Evolutionary conservation across 2,113 vertebrate genomes (phyloP).

Genomic region (Atrichornis clamosus): DNA sequence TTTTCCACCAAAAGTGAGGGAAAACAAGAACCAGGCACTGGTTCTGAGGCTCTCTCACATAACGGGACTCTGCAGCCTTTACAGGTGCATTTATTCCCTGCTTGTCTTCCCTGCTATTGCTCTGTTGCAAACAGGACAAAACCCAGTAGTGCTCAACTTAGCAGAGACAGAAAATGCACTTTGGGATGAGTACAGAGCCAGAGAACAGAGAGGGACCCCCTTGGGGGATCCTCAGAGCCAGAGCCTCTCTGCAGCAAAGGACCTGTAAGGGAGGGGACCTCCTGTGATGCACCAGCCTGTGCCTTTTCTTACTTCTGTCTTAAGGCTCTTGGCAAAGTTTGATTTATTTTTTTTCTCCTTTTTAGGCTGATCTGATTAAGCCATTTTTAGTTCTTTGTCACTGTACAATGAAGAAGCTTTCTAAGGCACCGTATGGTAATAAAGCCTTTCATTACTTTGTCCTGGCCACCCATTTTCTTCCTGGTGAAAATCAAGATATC

Average conservation of each 20-base stretch:
- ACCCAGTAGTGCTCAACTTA: neutral
- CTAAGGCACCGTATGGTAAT: neutral
- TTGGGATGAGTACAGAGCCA: neutral
- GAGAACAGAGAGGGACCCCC: neutral
- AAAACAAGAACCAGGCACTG: slow-evolving; percentile 45
- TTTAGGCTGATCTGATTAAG: neutral
- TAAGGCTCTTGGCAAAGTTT: neutral
- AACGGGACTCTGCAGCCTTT: slow-evolving; percentile 22
- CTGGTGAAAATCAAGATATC: slow-evolving; percentile 42
- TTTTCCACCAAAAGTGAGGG: slow-evolving; percentile 63
- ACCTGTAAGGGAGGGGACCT: neutral
- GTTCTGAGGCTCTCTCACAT: neutral
- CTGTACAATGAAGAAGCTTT: neutral
- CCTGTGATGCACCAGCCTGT: neutral
- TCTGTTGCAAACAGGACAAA: neutral
- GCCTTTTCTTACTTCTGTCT: neutral
- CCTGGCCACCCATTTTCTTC: slow-evolving; percentile 13
- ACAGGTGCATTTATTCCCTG: slow-evolving; percentile 37
- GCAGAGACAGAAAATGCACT: neutral
- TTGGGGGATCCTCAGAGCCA: neutral
- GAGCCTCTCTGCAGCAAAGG: neutral
- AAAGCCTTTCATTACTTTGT: slow-evolving; percentile 33
- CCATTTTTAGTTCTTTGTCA: neutral
- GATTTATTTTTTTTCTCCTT: neutral
- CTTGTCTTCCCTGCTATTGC: slow-evolving; percentile 9